Evolutionary conservation across 2,888 invertebrate genomes (phyloP).

Genomic region (Azorinus chamasolen): DNA sequence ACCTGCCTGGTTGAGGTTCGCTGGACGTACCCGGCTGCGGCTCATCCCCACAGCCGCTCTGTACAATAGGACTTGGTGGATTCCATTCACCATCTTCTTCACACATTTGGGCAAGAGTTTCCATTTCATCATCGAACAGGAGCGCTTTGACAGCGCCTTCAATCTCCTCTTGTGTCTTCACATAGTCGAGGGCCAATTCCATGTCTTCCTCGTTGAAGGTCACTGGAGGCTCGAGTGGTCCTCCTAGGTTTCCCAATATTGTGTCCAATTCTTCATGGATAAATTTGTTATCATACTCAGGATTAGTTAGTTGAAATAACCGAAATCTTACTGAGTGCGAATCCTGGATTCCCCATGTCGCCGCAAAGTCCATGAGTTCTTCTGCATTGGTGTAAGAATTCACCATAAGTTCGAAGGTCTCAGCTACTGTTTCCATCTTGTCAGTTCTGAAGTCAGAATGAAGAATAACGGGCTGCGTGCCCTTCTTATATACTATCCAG

Average conservation of each 20-base stretch:
- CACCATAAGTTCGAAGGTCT: not conserved
- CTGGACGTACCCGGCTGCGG: constrained; percentile 1
- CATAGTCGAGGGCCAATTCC: not conserved
- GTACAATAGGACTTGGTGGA: not conserved
- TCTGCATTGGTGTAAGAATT: not conserved
- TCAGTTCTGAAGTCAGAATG: constrained; percentile 2
- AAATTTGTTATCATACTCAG: not conserved
- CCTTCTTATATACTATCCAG: constrained; percentile 7
- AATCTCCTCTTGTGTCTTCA: constrained; percentile 3
- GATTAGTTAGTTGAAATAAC: constrained; percentile 10
- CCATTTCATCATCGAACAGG: constrained; percentile 7
- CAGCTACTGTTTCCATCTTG: constrained; percentile 5
- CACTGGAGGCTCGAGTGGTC: too few species aligned
- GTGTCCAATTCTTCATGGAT: not conserved
- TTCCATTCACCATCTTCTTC: constrained; percentile 2
- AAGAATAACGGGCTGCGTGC: not conserved
- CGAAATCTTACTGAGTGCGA: constrained; percentile 1
- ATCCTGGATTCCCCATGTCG: not conserved
- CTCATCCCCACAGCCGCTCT: not conserved
- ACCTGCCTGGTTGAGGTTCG: not conserved
- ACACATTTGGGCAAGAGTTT: not conserved
- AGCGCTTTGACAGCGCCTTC: not conserved
- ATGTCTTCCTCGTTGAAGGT: too few species aligned
- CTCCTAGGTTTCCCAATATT: not conserved
- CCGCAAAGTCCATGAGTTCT: too few species aligned